Base-by-base conservation (phyloP, 2,797 vertebrate genomes). In the Ceryle rudis region DNA sequence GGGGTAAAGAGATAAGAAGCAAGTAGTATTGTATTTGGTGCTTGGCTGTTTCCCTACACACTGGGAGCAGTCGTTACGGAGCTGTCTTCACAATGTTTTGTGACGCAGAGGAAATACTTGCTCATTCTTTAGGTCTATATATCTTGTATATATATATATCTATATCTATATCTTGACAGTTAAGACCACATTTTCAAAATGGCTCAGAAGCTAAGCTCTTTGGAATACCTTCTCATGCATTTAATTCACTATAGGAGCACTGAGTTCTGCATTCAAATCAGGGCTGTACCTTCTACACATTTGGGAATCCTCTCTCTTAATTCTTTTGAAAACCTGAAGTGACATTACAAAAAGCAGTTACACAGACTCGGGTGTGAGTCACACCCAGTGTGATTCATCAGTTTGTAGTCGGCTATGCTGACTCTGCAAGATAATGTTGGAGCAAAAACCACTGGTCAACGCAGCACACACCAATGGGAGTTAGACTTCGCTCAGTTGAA, bases 401-500 rank as follows among this genome's bases (percentile, higher is more conserved):
- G 12, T 14, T 46, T 64, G 55, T 57, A 84, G 28, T 15, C 67
- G 82, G 33, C 41, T 75, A 5, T 31, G 46, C 29, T 62, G 65
- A 33, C 14, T 46, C 19, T 80, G 67, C 46, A n/a, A 57, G 29
- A 8, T 4, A 6, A 14, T 22, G 20, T 14, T n/a, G 52, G 61
- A 73, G 14, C 52, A 19, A 39, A 49, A 70, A 29, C 0, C 15
- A 3, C 1, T 22, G 47, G 12, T 55, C n/a, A 74, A 0, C 26
- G 37, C 17, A 73, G 51, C 31, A 19, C 29, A 41, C 15, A 31
- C 5, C 41, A 26, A 0, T 26, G 51, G 18, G 57, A 71, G 5
- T 9, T 26, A 1, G 14, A 4, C 6, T 42, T 54, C 44, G 5
- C 7, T 35, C 19, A 20, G 1, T 0, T 84, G 42, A 35, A 42